phyloP scores from a whole-genome alignment of 2,113 vertebrate species.

The Shinisaurus crocodilurus region DNA sequence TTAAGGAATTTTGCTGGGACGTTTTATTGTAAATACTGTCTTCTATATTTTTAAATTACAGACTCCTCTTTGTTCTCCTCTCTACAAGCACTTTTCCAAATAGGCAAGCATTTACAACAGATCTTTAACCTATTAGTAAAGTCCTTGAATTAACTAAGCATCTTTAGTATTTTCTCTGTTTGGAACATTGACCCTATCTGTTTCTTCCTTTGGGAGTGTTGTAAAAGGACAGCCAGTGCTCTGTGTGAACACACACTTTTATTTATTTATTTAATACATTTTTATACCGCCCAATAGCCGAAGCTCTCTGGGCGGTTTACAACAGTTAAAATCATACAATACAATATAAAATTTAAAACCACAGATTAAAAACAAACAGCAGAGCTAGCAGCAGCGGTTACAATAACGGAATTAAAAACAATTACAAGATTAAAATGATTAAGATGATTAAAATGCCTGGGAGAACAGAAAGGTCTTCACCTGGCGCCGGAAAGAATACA shows the following conservation, averaged over 20 bases:
- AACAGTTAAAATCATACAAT: too few species aligned
- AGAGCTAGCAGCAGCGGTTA: too few species aligned
- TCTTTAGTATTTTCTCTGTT: neutral
- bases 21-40: neutral
- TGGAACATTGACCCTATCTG: neutral
- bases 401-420: too few species aligned
- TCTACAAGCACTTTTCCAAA: constrained; percentile 12
- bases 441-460: too few species aligned
- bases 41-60: neutral
- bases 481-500: too few species aligned
- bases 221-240: neutral
- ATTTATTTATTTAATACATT: too few species aligned
- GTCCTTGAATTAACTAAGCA: neutral
- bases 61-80: neutral
- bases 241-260: neutral
- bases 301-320: too few species aligned
- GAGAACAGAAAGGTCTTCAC: too few species aligned
- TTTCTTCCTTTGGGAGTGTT: neutral
- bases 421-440: too few species aligned
- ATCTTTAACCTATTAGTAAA: neutral
- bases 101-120: neutral
- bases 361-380: too few species aligned
- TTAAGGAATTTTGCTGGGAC: neutral
- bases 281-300: too few species aligned
- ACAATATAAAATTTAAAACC: too few species aligned